phyloP scores from a whole-genome alignment of 2,888 invertebrate species.

The Apodemia mormo region DNA sequence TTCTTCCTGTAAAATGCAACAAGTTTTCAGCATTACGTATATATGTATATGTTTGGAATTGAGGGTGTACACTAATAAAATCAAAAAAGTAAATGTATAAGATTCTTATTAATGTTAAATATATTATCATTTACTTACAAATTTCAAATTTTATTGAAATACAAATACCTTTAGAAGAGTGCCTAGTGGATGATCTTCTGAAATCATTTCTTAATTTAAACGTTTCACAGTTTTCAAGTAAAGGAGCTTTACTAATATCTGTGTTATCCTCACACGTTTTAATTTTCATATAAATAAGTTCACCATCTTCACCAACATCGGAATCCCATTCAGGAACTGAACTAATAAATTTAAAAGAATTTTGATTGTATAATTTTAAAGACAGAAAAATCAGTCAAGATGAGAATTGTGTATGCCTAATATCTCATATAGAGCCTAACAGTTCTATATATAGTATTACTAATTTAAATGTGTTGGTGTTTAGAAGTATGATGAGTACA shows the following conservation, averaged over 20 bases:
- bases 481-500: no score
- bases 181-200: constrained; percentile 68
- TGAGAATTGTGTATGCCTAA: no score
- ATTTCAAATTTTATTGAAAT: neutral
- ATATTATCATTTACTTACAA: no score
- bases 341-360: constrained; percentile 49
- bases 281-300: constrained; percentile 85
- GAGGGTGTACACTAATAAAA: no score
- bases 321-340: constrained; percentile 87
- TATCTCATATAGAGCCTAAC: no score
- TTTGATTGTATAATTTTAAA: no score
- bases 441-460: no score
- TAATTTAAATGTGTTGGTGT: no score
- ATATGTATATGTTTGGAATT: no score
- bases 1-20: constrained; percentile 51
- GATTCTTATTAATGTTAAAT: no score
- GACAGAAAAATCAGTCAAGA: no score
- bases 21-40: neutral
- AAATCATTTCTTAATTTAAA: constrained; percentile 72
- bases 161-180: constrained; percentile 64
- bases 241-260: constrained; percentile 49
- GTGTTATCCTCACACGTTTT: constrained; percentile 46
- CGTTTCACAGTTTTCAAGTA: constrained; percentile 68
- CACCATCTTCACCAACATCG: constrained; percentile 84
- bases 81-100: no score